A percentile compares a stretch with the other conserved stretches of the same genome.
Evolutionary conservation across 1,140 invertebrate species (phyloP).

Genomic region (Drosophila insularis): DNA sequence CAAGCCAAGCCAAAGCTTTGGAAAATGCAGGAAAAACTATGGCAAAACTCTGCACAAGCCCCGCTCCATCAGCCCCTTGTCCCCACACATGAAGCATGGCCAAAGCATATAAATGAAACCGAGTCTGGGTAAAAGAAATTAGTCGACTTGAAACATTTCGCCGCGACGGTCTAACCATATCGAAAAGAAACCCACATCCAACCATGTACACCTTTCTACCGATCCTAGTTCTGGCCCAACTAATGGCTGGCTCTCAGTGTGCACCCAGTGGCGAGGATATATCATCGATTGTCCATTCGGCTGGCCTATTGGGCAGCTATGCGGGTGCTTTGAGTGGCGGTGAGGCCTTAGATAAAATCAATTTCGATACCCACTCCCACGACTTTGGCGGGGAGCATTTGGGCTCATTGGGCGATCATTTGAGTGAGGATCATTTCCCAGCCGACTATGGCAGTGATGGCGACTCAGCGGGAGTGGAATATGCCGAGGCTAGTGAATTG

Average conservation of each 20-base stretch:
- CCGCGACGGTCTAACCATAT: slow-evolving; percentile 50
- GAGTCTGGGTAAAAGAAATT: slow-evolving; percentile 62
- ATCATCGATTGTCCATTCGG: slow-evolving; percentile 43
- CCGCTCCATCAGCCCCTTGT: background rate
- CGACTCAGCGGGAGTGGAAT: slow-evolving; percentile 57
- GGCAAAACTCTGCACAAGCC: slow-evolving; percentile 60
- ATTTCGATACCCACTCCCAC: slow-evolving; percentile 40
- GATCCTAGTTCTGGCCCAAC: slow-evolving; percentile 51
- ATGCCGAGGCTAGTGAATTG: slow-evolving; percentile 64
- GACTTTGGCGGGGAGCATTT: slow-evolving; percentile 42
- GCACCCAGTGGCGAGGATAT: slow-evolving; percentile 48
- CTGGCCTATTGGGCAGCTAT: slow-evolving; percentile 61
- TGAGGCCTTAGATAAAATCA: slow-evolving; percentile 56
- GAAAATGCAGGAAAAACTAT: slow-evolving; percentile 72
- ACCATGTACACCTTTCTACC: slow-evolving; percentile 50
- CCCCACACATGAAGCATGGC: background rate
- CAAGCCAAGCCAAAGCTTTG: slow-evolving; percentile 37
- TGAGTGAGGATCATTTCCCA: slow-evolving; percentile 62
- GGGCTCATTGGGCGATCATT: slow-evolving; percentile 59
- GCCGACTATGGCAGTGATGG: slow-evolving; percentile 60
- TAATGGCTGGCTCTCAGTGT: slow-evolving; percentile 23
- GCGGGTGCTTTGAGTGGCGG: slow-evolving; percentile 61
- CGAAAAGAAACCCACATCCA: slow-evolving; percentile 1
- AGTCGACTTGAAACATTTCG: slow-evolving; percentile 73
- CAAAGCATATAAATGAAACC: slow-evolving; percentile 62